These are phyloP conservation scores for Gymnogyps californianus DNA, from an alignment of 2,113 vertebrate genomes.

Conservation along the genomic window DNA sequence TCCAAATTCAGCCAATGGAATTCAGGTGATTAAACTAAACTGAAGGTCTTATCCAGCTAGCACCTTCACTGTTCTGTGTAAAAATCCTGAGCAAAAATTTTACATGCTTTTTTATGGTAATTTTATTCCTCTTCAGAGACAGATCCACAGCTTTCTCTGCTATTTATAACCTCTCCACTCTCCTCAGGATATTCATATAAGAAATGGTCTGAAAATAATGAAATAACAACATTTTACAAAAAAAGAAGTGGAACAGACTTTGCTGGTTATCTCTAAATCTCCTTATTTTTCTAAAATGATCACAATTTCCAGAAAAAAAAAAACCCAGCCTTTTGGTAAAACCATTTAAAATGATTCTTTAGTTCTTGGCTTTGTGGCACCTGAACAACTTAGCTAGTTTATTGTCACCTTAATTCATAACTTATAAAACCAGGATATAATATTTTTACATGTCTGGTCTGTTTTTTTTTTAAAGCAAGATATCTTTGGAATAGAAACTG, in stretches of 20 bases:
- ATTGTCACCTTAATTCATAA: not conserved
- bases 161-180: not conserved
- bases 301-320: not conserved
- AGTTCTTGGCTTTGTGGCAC: not conserved
- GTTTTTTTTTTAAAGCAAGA: not conserved
- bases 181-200: not conserved
- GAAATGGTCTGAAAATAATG: not conserved
- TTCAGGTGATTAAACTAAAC: not conserved
- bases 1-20: not conserved
- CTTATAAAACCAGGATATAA: not conserved
- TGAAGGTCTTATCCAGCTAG: not conserved
- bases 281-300: not conserved
- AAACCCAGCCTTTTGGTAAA: fast-evolving
- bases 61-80: not conserved
- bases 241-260: not conserved
- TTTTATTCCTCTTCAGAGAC: not conserved
- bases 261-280: not conserved
- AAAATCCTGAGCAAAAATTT: not conserved
- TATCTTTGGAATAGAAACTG: not conserved
- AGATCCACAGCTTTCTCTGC: not conserved
- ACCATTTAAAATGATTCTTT: not conserved
- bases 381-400: not conserved
- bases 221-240: not conserved
- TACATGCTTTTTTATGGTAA: not conserved
- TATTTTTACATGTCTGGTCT: not conserved